phyloP scores from a whole-genome alignment of 2,888 invertebrate genomes.

The Yponomeuta sedellus region DNA sequence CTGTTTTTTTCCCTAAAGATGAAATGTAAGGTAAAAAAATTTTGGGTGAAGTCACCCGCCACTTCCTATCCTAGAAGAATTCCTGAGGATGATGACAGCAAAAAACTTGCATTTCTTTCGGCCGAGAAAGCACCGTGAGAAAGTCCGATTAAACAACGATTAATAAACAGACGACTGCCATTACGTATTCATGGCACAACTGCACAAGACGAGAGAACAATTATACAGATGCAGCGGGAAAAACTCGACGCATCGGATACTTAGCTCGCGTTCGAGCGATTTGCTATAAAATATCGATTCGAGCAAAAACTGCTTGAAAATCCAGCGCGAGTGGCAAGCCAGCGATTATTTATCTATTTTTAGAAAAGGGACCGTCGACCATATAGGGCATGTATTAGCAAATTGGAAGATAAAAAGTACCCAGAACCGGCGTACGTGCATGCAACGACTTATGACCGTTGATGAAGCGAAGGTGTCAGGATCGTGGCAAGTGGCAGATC shows the following conservation, averaged over 20 bases:
- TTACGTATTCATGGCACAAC: conserved; percentile 29
- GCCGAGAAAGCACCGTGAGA: neutral
- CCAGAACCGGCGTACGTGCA: too few relatives aligned
- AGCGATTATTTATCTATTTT: neutral
- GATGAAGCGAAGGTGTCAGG: too few relatives aligned
- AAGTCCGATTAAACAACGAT: neutral
- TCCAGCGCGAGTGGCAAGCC: neutral
- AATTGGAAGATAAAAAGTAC: too few relatives aligned
- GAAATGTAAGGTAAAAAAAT: too few relatives aligned
- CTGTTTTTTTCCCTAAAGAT: too few relatives aligned
- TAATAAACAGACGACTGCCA: neutral
- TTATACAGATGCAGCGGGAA: conserved; percentile 15
- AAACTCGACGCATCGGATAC: conserved; percentile 1
- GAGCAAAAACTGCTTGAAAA: neutral
- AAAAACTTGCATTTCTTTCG: too few relatives aligned
- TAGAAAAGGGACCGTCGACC: neutral
- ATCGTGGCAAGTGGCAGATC: too few relatives aligned
- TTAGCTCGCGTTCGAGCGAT: neutral
- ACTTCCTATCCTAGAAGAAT: too few relatives aligned
- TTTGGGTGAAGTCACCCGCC: too few relatives aligned
- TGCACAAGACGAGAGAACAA: conserved; percentile 24
- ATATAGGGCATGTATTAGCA: too few relatives aligned
- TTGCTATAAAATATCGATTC: neutral
- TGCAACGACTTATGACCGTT: too few relatives aligned
- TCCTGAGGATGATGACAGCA: too few relatives aligned